Evolutionary conservation across 2,113 vertebrate genomes (phyloP).

Genomic region (Erpornis zantholeuca): DNA sequence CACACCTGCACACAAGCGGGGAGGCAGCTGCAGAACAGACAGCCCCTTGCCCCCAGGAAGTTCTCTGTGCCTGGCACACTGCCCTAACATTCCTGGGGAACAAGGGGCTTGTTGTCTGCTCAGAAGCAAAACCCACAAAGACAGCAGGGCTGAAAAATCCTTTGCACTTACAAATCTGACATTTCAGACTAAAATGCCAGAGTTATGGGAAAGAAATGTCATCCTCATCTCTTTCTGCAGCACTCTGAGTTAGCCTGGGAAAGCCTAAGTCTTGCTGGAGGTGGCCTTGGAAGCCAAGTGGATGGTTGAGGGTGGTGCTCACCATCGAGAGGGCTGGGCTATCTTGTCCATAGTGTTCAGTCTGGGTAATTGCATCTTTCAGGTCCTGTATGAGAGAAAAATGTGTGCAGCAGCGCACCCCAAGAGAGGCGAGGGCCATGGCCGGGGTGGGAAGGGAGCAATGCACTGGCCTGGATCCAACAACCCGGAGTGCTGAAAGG

Average conservation of each 20-base stretch:
- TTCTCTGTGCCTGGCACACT: background rate
- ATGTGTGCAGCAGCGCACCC: conserved; percentile 43
- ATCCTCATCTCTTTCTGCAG: conserved; percentile 6
- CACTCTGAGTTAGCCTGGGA: background rate
- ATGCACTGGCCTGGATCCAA: background rate
- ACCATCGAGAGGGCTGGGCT: conserved; percentile 60
- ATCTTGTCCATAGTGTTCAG: conserved; percentile 67
- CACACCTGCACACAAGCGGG: background rate
- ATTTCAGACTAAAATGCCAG: conserved; percentile 62
- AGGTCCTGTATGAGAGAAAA: conserved; percentile 67
- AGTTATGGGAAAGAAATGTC: conserved; percentile 12
- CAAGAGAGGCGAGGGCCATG: background rate
- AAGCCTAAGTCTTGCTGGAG: conserved; percentile 17
- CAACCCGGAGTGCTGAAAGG: background rate
- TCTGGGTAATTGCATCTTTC: conserved; percentile 71
- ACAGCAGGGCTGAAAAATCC: conserved; percentile 1
- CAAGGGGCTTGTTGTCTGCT: conserved; percentile 45
- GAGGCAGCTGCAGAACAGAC: background rate
- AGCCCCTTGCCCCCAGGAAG: background rate
- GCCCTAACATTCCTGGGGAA: background rate
- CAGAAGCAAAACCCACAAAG: conserved; percentile 10
- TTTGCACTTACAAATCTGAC: conserved; percentile 61
- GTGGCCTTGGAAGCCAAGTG: conserved; percentile 34
- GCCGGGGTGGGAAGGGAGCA: background rate
- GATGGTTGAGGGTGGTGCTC: conserved; percentile 38